Percentiles rank a stretch among this genome's conserved stretches.
phyloP scores from a whole-genome alignment of 2,113 vertebrate species.

The Cygnus buccinator region DNA sequence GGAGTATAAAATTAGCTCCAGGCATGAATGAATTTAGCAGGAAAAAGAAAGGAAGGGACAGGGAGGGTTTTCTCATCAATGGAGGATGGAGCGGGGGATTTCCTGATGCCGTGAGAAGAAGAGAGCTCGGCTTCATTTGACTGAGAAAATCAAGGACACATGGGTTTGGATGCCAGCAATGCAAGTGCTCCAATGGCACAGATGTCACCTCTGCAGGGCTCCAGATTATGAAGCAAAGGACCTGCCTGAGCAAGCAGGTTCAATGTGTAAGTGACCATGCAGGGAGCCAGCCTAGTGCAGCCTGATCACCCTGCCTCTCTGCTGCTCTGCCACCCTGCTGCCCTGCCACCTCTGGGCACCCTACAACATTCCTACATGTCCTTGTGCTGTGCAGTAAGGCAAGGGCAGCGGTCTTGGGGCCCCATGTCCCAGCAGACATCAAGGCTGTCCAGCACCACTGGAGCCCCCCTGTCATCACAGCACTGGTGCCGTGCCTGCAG shows the following conservation, averaged over 20 bases:
- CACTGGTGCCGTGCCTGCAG: accelerated
- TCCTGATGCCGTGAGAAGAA: background rate
- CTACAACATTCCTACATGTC: background rate
- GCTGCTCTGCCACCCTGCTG: background rate
- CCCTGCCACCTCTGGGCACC: too few relatives aligned
- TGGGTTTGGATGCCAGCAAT: background rate
- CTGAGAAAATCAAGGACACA: background rate
- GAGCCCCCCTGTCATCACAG: background rate
- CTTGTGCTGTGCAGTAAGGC: background rate
- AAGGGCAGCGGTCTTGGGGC: too few relatives aligned
- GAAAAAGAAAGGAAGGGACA: background rate
- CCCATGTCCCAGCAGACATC: accelerated
- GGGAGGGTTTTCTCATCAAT: accelerated
- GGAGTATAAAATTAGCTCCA: background rate
- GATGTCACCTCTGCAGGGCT: background rate
- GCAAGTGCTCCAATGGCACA: background rate
- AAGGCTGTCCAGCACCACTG: background rate
- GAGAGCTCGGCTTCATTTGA: background rate
- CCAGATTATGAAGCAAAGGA: background rate
- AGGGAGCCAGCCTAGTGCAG: background rate
- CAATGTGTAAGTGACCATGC: background rate
- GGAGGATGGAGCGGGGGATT: background rate
- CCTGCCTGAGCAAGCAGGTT: background rate
- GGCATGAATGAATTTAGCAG: background rate
- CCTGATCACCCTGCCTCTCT: background rate